Evolutionary conservation across 64 coral and sea anemone species (phyloP), one percentile per base, ranked within the genome.

Genomic region (Orbicella faveolata): DNA sequence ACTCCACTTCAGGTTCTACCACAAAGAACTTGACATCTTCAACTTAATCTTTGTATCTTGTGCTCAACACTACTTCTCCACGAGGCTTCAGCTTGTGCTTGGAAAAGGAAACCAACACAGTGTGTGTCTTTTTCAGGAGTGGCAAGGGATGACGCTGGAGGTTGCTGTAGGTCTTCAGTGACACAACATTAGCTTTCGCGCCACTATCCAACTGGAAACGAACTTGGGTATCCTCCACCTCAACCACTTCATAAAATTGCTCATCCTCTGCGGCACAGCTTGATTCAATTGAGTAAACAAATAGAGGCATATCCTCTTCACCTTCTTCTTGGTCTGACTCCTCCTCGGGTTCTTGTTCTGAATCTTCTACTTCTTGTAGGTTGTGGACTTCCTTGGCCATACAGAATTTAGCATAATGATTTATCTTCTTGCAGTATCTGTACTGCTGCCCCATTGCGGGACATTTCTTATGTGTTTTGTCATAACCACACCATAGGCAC

Each of bases 371-470:
- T 1, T 30, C 39, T 41, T 41, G 39, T 33, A 54, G 9, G 2
- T 10, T 13, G 6, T 19, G 13, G 33, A 34, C 61, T 79, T 79
- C 61, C n/a, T 16, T 62, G 10, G 61, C 12, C 12, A 26, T 61
- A 21, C 73, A 83, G 55, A 84, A 21, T 62, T 73, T 91, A 75
- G 89, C 14, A 65, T 61, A 90, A 80, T 90, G 68, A 73, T 90
- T 90, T 23, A 61, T 78, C 66, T 90, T 90, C 26, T 36, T 26
- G 73, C 78, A 83, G 5, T 68, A 55, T 61, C 78, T 8, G 37
- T 68, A 90, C 20, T 90, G 79, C 41, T 90, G 68, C 30, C 79
- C 89, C 70, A 73, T 90, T 57, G 89, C 89, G 34, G 89, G 79
- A 64, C 89, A 90, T 75, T 90, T 83, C 68, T 70, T 20, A 48